phyloP scores from a whole-genome alignment of 2,797 vertebrate genomes.

The Etheostoma perlongum region DNA sequence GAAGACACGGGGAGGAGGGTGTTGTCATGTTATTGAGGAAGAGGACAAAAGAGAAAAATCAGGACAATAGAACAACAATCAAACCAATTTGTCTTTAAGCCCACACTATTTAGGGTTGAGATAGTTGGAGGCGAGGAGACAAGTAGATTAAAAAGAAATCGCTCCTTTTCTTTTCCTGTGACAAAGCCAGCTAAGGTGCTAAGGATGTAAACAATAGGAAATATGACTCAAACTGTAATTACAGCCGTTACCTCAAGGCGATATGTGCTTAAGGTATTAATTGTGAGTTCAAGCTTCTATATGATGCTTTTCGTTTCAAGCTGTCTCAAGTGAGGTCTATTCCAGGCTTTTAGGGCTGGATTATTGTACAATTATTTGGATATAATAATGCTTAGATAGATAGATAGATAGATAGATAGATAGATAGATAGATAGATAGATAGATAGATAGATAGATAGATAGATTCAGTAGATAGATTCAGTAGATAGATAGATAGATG shows the following conservation, averaged over 20 bases:
- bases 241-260: conserved; percentile 41
- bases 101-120: conserved; percentile 67
- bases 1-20: conserved; percentile 57
- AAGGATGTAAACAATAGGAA: conserved; percentile 56
- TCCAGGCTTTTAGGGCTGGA: background rate
- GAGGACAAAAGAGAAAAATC: conserved; percentile 70
- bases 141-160: conserved; percentile 41
- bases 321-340: conserved; percentile 1
- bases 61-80: conserved; percentile 75
- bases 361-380: background rate
- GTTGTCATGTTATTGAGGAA: conserved; percentile 75
- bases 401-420: too few relatives aligned
- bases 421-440: too few relatives aligned
- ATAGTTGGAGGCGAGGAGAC: conserved; percentile 66
- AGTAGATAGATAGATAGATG: background rate
- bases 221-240: conserved; percentile 55
- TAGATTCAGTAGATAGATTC: too few relatives aligned
- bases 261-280: conserved; percentile 42
- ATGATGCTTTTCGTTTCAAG: background rate
- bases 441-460: background rate
- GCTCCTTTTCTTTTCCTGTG: conserved; percentile 50
- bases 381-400: background rate
- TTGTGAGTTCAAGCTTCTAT: conserved; percentile 32
- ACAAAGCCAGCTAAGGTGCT: conserved; percentile 51
- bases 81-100: conserved; percentile 69